Base-by-base conservation (phyloP, 2,888 invertebrate species). In the Celastrina argiolus region DNA sequence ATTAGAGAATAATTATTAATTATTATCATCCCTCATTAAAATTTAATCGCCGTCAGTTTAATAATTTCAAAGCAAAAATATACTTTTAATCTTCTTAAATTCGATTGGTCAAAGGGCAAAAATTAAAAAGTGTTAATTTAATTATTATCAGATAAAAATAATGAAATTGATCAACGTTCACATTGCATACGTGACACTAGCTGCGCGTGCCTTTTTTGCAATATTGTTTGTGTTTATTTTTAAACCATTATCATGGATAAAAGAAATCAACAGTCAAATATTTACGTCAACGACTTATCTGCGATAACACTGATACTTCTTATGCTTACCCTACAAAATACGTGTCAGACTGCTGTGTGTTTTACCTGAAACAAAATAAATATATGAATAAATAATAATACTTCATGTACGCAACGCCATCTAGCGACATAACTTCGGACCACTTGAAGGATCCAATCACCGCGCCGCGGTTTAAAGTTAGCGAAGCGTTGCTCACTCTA, bases 131-230 rank as follows among this genome's bases (percentile, higher is more conserved):
- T 12, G 18, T 12, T 22, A 22, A 51, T 26, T 22, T 12, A 51
- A 5, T 51, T 26, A 12, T 26, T 51, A 51, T 51, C 51, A 51
- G 51, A 51, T 51, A 51, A 26, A 22, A 51, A 26, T 22, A 51
- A 51, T 5, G 5, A 0, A 51, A 26, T 14, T 36, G 3, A 51
- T 51, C 22, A 51, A 12, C 4, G 14, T 51, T 51, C 26, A 26
- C 56, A 56, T 12, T 66, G 68, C 68, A 71, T 73, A 73, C 73
- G 73, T 73, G 72, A 71, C 69, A 51, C 7, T 14, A 34, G 61
- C 65, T 45, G 65, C 69, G 66, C 64, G 67, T 66, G 65, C 70
- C 58, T 65, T 61, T 68, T 39, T 67, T 34, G 45, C 42, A 22
- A 36, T 34, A 64, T 34, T 22, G 36, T 56, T 18, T 34, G 58